Conservation (phyloP, 1,140 invertebrate species). For the Calliphora vicina region DNA sequence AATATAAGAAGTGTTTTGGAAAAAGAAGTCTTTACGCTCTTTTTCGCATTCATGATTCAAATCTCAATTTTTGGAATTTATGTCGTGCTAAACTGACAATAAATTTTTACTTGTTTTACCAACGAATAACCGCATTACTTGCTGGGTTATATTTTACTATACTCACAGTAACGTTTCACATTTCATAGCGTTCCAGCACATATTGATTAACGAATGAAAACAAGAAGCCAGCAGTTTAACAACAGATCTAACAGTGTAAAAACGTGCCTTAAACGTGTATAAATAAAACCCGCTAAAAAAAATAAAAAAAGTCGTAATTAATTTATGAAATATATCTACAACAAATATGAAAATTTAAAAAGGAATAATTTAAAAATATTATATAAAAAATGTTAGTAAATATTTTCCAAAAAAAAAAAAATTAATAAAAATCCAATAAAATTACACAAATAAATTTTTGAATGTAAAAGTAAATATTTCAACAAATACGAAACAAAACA, state of each 20-base stretch:
- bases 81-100: no score
- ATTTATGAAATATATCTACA: neutral
- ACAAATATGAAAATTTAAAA: neutral
- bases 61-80: no score
- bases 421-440: no score
- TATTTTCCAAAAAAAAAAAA: neutral
- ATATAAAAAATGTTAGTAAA: neutral
- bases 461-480: no score
- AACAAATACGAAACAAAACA: no score
- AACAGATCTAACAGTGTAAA: conserved; percentile 14
- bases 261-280: conserved; percentile 31
- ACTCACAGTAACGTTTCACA: neutral
- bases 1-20: no score
- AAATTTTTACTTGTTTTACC: no score
- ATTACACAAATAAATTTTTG: neutral
- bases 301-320: neutral
- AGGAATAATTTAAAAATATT: neutral
- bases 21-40: no score
- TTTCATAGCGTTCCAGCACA: neutral
- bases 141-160: neutral
- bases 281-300: neutral
- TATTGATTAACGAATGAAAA: neutral
- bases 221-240: neutral
- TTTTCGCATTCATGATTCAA: no score
- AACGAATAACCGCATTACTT: neutral